These are phyloP conservation scores for Tokudaia muenninki DNA, from an alignment of 2,797 vertebrate genomes.

Conservation along the genomic window DNA sequence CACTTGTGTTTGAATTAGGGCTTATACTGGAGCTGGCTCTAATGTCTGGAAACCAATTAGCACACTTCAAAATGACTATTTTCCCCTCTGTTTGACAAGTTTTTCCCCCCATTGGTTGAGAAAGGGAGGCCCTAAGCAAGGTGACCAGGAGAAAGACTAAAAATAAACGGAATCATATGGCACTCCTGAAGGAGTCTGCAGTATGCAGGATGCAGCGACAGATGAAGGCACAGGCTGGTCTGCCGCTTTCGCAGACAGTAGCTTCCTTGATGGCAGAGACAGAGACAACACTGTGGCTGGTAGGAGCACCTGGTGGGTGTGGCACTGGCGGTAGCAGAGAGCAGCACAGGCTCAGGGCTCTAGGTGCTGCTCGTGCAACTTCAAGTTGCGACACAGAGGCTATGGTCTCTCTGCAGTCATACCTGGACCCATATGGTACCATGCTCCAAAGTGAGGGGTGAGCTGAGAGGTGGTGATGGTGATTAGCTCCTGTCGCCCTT, in stretches of 20 bases:
- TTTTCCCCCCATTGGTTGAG: neutral
- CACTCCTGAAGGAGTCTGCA: neutral
- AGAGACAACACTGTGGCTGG: neutral
- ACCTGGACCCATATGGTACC: neutral
- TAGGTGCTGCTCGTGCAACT: neutral
- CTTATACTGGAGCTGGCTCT: neutral
- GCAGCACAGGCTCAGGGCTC: neutral
- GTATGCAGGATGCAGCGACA: neutral
- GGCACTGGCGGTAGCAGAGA: neutral
- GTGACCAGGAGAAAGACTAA: constrained; percentile 22
- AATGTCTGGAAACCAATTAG: neutral
- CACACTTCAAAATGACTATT: neutral
- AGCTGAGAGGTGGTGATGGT: neutral
- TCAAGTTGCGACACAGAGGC: no score
- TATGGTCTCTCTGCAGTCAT: no score
- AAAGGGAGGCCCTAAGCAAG: neutral
- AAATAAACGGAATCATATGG: neutral
- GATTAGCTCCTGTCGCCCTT: neutral
- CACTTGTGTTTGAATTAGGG: neutral
- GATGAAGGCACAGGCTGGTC: neutral
- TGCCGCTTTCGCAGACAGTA: neutral
- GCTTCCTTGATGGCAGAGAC: neutral
- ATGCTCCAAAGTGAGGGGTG: neutral
- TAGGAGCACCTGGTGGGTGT: neutral
- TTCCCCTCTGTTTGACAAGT: neutral